A percentile compares a stretch with the other conserved stretches of the same genome.
Evolutionary conservation across 2,888 invertebrate genomes (phyloP).

Genomic region (Ochropleura leucogaster): DNA sequence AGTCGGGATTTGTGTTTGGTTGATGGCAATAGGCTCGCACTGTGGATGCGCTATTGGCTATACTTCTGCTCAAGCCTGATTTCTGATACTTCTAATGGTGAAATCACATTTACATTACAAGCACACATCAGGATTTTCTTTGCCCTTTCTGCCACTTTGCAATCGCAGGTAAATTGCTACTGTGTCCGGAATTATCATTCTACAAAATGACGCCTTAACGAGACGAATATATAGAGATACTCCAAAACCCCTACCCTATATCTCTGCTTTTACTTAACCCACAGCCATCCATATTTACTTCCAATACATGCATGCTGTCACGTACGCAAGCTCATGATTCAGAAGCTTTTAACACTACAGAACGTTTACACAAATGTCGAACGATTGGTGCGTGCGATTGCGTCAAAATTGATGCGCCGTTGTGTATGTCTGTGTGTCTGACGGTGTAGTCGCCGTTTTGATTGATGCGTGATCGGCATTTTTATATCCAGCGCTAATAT

Average conservation of each 20-base stretch:
- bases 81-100: background rate
- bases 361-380: conserved; percentile 44
- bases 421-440: conserved; percentile 41
- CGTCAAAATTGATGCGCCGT: conserved; percentile 32
- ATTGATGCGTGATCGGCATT: conserved; percentile 55
- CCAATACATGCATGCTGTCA: conserved; percentile 45
- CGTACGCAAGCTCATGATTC: conserved; percentile 40
- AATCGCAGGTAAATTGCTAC: background rate
- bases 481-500: conserved; percentile 38
- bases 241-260: background rate
- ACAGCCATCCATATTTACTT: background rate
- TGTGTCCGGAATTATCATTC: background rate
- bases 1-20: background rate
- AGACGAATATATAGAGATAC: background rate
- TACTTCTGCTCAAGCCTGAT: background rate
- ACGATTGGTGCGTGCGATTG: conserved; percentile 16
- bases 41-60: background rate
- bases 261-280: background rate
- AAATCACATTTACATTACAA: background rate
- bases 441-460: conserved; percentile 20
- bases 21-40: background rate
- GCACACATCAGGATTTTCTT: background rate
- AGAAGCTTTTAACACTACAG: conserved; percentile 51
- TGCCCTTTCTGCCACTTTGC: background rate
- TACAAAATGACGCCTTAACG: background rate